Conservation (phyloP, 1,140 invertebrate species). For the Zaprionus kolodkinae region DNA sequence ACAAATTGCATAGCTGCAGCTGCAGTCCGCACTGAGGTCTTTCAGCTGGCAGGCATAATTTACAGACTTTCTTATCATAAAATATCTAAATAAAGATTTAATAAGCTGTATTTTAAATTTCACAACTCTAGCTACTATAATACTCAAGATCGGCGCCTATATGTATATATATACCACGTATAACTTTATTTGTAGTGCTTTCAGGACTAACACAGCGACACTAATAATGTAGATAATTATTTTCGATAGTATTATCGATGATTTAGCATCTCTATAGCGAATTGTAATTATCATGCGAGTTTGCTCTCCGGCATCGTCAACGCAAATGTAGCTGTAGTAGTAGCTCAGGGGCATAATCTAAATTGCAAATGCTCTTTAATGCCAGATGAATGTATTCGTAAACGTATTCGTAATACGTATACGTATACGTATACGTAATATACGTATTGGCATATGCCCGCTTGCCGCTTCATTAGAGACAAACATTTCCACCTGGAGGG, state of each 20-base stretch:
- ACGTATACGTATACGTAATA: conserved; percentile 19
- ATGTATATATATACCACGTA: background rate
- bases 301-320: background rate
- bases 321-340: conserved; percentile 24
- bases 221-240: conserved; percentile 3
- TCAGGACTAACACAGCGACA: background rate
- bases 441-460: conserved; percentile 22
- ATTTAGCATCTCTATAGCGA: conserved; percentile 12
- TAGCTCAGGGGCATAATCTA: conserved; percentile 49
- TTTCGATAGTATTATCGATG: conserved; percentile 14
- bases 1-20: background rate
- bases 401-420: conserved; percentile 21
- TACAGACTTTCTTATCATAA: background rate
- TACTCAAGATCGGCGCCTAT: background rate
- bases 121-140: background rate
- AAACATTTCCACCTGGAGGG: conserved; percentile 39
- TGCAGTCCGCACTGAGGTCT: background rate
- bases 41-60: background rate
- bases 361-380: conserved; percentile 55
- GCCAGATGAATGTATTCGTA: conserved; percentile 38
- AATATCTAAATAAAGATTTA: background rate
- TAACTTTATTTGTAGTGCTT: background rate
- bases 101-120: background rate
- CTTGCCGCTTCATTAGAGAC: conserved; percentile 66
- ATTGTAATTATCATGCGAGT: conserved; percentile 24